phyloP scores from a whole-genome alignment of 2,113 vertebrate genomes.

The Andinoacara biseriatus region DNA sequence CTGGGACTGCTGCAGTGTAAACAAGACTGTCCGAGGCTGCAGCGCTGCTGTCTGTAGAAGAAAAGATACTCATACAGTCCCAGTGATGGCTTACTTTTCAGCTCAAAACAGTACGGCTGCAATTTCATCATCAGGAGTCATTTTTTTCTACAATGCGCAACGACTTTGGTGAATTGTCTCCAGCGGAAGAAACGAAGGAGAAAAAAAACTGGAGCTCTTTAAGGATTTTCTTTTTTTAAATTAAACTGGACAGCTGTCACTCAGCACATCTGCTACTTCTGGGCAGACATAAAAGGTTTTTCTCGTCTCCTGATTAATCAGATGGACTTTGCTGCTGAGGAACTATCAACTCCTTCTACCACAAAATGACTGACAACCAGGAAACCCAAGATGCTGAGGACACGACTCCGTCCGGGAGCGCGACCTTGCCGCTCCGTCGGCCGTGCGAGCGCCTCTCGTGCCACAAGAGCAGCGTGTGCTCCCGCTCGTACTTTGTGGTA shows the following conservation, averaged over 20 bases:
- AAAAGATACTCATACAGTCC: neutral
- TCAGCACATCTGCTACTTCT: slow-evolving; percentile 1
- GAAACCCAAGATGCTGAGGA: slow-evolving; percentile 53
- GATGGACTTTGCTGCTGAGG: slow-evolving; percentile 13
- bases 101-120: neutral
- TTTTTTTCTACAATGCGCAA: neutral
- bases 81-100: neutral
- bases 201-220: neutral
- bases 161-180: neutral
- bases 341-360: neutral
- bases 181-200: neutral
- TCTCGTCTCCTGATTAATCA: neutral
- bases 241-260: slow-evolving; percentile 13
- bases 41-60: slow-evolving; percentile 10
- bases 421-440: slow-evolving; percentile 61
- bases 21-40: slow-evolving; percentile 54
- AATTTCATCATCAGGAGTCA: neutral
- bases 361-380: slow-evolving; percentile 69
- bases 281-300: neutral
- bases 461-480: slow-evolving; percentile 87
- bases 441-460: slow-evolving; percentile 78
- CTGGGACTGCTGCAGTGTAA: slow-evolving; percentile 65
- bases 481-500: slow-evolving; percentile 94
- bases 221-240: neutral
- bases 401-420: slow-evolving; percentile 29